A percentile compares a stretch with the other conserved stretches of the same genome.
These are phyloP conservation scores for Diachrysia chrysitis DNA, from an alignment of 2,888 invertebrate genomes.

Conservation along the genomic window DNA sequence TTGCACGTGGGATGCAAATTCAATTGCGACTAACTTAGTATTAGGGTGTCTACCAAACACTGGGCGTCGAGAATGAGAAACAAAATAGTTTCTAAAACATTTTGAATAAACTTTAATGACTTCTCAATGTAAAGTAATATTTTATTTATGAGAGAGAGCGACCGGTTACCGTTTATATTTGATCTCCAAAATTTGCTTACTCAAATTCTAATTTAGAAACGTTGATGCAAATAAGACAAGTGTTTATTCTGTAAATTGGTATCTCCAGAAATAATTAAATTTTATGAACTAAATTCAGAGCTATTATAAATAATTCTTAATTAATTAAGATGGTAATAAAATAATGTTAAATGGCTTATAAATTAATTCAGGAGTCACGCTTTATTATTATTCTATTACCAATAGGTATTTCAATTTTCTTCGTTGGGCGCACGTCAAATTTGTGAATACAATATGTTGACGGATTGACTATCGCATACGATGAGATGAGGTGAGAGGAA, in stretches of 20 bases:
- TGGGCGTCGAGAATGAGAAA: too few species aligned
- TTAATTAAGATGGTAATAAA: slow-evolving; percentile 3
- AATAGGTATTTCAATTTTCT: not conserved
- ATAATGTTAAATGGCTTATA: slow-evolving; percentile 1
- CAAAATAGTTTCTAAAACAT: not conserved
- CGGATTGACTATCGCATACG: not conserved
- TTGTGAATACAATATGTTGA: not conserved
- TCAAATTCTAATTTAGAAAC: not conserved
- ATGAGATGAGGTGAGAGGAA: not conserved
- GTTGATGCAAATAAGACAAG: not conserved
- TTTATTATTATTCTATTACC: not conserved
- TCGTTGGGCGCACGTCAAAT: not conserved
- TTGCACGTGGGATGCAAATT: too few species aligned
- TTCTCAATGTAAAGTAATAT: not conserved
- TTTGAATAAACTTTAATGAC: not conserved
- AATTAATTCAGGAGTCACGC: not conserved
- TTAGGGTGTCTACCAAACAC: too few species aligned
- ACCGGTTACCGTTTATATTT: not conserved
- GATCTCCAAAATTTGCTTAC: not conserved
- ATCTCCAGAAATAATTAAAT: not conserved
- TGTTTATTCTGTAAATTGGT: not conserved
- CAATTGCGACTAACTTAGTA: too few species aligned
- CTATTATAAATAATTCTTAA: not conserved
- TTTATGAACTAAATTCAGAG: not conserved
- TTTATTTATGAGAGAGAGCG: not conserved